Evolutionary conservation across 1,140 invertebrate genomes (phyloP).

Genomic region (Drosophila subobscura): DNA sequence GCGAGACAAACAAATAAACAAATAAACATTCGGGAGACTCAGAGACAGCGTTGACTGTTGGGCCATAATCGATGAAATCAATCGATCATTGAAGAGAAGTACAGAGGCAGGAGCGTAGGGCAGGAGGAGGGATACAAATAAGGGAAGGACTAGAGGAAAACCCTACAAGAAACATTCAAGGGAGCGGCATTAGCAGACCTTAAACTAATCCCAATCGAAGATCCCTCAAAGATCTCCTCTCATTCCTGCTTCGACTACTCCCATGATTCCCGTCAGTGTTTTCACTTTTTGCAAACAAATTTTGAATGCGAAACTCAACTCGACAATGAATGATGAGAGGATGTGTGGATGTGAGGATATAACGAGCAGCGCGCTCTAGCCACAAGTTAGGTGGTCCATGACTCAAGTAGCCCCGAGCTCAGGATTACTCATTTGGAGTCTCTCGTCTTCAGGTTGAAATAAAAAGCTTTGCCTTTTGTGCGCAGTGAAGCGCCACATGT

Average conservation of each 20-base stretch:
- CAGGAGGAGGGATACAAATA: not conserved
- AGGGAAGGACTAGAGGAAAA: not conserved
- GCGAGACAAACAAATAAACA: conserved; percentile 70
- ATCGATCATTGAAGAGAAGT: conserved; percentile 61
- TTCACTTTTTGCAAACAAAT: conserved; percentile 66
- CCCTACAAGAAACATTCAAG: too few relatives aligned
- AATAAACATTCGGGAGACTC: conserved; percentile 53
- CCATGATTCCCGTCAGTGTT: conserved; percentile 45
- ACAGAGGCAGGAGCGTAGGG: conserved; percentile 29
- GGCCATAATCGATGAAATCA: conserved; percentile 80
- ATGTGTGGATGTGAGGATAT: conserved; percentile 44
- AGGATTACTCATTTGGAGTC: conserved; percentile 31
- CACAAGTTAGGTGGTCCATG: conserved; percentile 49
- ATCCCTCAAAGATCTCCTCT: too few relatives aligned
- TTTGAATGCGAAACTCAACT: conserved; percentile 39
- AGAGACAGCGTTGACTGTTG: conserved; percentile 40
- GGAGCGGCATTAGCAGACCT: not conserved
- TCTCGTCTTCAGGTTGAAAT: conserved; percentile 9
- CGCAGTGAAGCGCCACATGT: conserved; percentile 63
- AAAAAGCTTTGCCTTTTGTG: conserved; percentile 39
- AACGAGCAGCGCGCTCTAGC: conserved; percentile 27
- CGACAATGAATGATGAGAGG: conserved; percentile 60
- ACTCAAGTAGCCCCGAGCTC: conserved; percentile 18
- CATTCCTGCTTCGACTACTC: not conserved
- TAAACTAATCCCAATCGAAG: too few relatives aligned